Conservation (phyloP, 2,797 vertebrate species). For the Cuniculus paca region DNA sequence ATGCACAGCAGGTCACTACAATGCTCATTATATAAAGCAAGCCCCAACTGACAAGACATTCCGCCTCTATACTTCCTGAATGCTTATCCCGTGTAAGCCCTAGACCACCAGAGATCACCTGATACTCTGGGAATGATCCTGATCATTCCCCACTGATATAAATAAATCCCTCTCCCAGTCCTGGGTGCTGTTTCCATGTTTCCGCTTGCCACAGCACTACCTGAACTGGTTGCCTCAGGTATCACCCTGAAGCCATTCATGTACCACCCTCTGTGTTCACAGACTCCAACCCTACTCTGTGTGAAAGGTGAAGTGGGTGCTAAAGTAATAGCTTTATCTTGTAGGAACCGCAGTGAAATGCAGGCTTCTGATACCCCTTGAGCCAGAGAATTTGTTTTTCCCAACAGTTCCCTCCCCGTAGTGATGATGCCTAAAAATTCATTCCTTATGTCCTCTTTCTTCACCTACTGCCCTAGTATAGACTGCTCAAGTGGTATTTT, state of each 20-base stretch:
- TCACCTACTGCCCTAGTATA: neutral
- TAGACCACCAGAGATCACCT: neutral
- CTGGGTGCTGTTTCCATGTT: neutral
- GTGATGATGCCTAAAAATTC: neutral
- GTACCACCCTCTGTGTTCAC: neutral
- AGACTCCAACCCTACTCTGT: neutral
- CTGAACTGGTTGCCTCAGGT: neutral
- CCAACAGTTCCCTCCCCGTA: neutral
- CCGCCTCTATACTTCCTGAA: neutral
- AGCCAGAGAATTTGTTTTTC: neutral
- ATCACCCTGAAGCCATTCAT: neutral
- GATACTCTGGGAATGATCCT: neutral
- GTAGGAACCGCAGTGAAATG: neutral
- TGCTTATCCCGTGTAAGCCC: neutral
- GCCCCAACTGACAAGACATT: neutral
- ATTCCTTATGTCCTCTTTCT: neutral
- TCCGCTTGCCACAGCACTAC: neutral
- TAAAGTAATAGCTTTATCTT: neutral
- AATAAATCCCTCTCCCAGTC: neutral
- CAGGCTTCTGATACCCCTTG: too few relatives aligned
- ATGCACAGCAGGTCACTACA: neutral
- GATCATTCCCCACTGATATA: neutral
- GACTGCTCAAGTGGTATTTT: neutral
- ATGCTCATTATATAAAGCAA: neutral
- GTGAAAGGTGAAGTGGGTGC: neutral